Conservation (phyloP, 2,797 vertebrate genomes). For the Semotilus atromaculatus region DNA sequence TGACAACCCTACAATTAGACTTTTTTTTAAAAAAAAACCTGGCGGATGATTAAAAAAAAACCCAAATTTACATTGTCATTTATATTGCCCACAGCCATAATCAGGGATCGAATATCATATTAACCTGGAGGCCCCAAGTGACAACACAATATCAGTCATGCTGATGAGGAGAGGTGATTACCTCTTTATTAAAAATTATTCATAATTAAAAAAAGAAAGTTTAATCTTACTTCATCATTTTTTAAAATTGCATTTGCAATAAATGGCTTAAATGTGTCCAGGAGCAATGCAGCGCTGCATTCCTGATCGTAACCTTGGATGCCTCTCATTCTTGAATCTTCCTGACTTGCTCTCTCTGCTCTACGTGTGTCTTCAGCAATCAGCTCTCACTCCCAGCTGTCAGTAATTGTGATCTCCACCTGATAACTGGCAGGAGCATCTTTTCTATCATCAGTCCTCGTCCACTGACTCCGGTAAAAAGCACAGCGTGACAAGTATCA, state of each 20-base stretch:
- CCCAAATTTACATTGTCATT: neutral
- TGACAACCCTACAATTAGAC: neutral
- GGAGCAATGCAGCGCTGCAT: neutral
- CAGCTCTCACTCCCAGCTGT: constrained; percentile 50
- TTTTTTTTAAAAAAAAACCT: neutral
- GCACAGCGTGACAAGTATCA: constrained; percentile 45
- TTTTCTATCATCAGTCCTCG: constrained; percentile 39
- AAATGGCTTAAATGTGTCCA: neutral
- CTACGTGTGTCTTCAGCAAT: constrained; percentile 34
- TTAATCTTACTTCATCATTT: neutral
- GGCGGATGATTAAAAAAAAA: too few species aligned
- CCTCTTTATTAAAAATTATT: neutral
- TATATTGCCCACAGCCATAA: neutral
- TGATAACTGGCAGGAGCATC: constrained; percentile 43
- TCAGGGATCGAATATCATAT: neutral
- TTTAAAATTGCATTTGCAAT: neutral
- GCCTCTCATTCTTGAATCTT: neutral
- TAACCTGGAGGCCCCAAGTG: neutral
- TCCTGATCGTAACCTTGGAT: neutral
- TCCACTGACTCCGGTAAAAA: constrained; percentile 43
- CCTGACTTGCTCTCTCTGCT: neutral
- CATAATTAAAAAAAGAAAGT: neutral
- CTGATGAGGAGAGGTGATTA: neutral
- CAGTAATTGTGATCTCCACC: constrained; percentile 53
- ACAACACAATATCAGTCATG: neutral